Conservation (phyloP, 2,888 invertebrate species). For the Drosophila multiciliata region DNA sequence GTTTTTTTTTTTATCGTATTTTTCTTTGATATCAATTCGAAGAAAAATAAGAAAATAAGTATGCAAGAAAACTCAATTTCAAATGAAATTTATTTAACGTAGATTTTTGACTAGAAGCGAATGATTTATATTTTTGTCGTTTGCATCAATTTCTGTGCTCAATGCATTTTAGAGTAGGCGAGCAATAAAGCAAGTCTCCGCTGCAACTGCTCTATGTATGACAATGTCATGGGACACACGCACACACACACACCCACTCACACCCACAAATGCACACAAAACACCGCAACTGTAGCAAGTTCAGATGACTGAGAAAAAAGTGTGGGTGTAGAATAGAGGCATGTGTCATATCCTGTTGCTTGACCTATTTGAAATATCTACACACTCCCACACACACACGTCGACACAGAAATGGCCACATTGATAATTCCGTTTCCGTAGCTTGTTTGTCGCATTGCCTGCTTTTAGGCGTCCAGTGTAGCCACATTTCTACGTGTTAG, state of each 20-base stretch:
- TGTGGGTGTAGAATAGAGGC: constrained; percentile 5
- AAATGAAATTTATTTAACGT: neutral
- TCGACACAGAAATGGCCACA: constrained; percentile 37
- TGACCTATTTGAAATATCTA: constrained; percentile 47
- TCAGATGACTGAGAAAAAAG: neutral
- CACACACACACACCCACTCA: neutral
- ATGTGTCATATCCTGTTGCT: constrained; percentile 55
- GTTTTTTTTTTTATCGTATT: too few relatives aligned
- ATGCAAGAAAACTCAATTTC: neutral
- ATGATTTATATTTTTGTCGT: neutral
- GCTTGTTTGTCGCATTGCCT: constrained; percentile 51
- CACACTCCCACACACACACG: constrained; percentile 6
- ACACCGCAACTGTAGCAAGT: neutral
- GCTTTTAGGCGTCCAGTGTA: constrained; percentile 22
- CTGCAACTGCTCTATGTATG: constrained; percentile 30
- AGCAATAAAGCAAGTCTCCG: constrained; percentile 30
- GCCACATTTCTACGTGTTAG: constrained; percentile 15
- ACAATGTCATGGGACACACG: constrained; percentile 54
- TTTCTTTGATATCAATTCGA: neutral
- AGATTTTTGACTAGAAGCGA: neutral
- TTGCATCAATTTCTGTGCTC: constrained; percentile 1
- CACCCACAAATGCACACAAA: neutral
- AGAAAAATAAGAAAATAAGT: neutral
- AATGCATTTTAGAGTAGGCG: constrained; percentile 9
- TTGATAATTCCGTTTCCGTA: constrained; percentile 61